These are phyloP conservation scores for Anastatus disparis DNA, from an alignment of 1,140 invertebrate species.

Conservation along the genomic window DNA sequence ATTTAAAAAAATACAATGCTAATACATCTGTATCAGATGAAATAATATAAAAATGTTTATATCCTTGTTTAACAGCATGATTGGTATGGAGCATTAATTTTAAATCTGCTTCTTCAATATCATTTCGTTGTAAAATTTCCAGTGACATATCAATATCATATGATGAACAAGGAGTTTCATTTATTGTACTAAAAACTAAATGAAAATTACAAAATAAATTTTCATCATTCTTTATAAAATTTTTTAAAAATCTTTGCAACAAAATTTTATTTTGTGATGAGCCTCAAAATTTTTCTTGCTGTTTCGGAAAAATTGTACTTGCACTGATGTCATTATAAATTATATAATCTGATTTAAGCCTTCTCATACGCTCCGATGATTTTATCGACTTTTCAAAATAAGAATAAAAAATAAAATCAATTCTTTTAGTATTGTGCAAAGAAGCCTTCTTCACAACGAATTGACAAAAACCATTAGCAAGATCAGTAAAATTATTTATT, in stretches of 20 bases:
- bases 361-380: conserved; percentile 16
- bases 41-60: not conserved
- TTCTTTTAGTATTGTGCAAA: not conserved
- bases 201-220: not conserved
- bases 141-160: not conserved
- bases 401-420: conserved; percentile 31
- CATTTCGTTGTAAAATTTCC: not conserved
- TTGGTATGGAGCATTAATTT: not conserved
- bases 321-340: not conserved
- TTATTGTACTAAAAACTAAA: not conserved
- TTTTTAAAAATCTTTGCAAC: not conserved
- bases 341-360: not conserved
- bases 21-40: not conserved
- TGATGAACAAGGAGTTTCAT: not conserved
- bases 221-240: not conserved
- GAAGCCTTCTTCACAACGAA: not conserved
- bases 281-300: not conserved
- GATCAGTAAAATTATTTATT: not conserved
- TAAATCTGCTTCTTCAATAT: not conserved
- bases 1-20: not conserved
- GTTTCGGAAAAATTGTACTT: not conserved
- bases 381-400: conserved; percentile 24
- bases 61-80: not conserved
- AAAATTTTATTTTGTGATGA: not conserved
- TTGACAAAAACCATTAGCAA: not conserved